Evolutionary conservation across 2,797 vertebrate species (phyloP).

Genomic region (Staurois parvus): DNA sequence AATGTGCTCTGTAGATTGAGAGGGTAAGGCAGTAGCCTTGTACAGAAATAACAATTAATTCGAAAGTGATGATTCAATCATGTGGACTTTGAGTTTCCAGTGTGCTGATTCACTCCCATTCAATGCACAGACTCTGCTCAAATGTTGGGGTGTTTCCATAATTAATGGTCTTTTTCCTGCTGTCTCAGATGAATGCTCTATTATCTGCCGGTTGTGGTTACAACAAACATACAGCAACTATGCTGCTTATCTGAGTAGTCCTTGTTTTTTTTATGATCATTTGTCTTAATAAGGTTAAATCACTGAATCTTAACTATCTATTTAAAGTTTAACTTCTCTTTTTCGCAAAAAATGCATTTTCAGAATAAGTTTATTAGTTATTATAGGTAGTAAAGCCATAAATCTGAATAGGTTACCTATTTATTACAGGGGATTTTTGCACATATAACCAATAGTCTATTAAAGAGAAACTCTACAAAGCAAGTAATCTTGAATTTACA

Average conservation of each 20-base stretch:
- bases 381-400: neutral
- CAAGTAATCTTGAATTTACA: neutral
- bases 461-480: neutral
- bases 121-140: slow-evolving; percentile 15
- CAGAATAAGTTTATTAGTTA: neutral
- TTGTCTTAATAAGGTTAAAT: slow-evolving; percentile 5
- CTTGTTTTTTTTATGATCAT: neutral
- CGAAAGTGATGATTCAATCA: slow-evolving; percentile 32
- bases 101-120: slow-evolving; percentile 46
- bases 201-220: neutral
- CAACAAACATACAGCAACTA: neutral
- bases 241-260: slow-evolving; percentile 7
- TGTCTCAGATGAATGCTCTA: neutral
- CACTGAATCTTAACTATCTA: neutral
- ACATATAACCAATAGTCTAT: neutral
- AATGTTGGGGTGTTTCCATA: slow-evolving; percentile 24
- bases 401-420: neutral
- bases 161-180: neutral
- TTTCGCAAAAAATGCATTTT: neutral
- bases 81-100: slow-evolving; percentile 49
- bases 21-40: slow-evolving; percentile 17
- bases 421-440: neutral
- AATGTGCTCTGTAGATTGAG: neutral
- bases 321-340: neutral
- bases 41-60: slow-evolving; percentile 36